phyloP scores from a whole-genome alignment of 2,113 vertebrate genomes.

The Pachycephala philippinensis region DNA sequence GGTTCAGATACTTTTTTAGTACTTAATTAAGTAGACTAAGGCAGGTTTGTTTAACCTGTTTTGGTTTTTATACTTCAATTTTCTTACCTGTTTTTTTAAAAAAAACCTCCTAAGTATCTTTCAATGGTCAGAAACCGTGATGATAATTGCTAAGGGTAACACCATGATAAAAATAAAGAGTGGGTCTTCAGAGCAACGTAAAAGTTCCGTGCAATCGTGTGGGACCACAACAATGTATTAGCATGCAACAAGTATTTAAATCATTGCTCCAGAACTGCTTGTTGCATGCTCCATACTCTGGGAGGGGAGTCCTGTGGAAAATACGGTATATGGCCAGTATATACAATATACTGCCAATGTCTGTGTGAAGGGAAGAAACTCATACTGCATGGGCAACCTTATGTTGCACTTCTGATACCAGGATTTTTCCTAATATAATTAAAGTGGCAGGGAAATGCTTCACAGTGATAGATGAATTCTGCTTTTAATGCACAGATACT shows the following conservation, averaged over 20 bases:
- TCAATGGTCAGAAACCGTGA: neutral
- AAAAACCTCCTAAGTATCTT: neutral
- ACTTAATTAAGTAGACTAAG: neutral
- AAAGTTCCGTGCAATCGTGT: accelerated
- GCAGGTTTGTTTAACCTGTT: neutral
- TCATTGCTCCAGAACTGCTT: neutral
- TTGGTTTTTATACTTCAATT: neutral
- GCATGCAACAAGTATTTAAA: neutral
- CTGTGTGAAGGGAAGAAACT: neutral
- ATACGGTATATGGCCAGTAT: neutral
- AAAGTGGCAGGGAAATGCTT: neutral
- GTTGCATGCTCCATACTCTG: neutral
- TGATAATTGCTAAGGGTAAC: neutral
- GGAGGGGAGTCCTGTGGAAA: neutral
- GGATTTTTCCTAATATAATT: neutral
- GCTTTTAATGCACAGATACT: neutral
- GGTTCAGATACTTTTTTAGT: neutral
- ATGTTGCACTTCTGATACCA: neutral
- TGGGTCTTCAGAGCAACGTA: neutral
- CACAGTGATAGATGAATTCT: neutral
- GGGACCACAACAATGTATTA: neutral
- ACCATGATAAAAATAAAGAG: neutral
- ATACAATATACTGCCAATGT: too few species aligned
- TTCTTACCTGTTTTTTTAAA: neutral
- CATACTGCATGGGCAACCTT: neutral